Percentiles rank a stretch among this genome's conserved stretches.
Evolutionary conservation across 2,888 invertebrate species (phyloP).

Genomic region (Coenonympha arcania): DNA sequence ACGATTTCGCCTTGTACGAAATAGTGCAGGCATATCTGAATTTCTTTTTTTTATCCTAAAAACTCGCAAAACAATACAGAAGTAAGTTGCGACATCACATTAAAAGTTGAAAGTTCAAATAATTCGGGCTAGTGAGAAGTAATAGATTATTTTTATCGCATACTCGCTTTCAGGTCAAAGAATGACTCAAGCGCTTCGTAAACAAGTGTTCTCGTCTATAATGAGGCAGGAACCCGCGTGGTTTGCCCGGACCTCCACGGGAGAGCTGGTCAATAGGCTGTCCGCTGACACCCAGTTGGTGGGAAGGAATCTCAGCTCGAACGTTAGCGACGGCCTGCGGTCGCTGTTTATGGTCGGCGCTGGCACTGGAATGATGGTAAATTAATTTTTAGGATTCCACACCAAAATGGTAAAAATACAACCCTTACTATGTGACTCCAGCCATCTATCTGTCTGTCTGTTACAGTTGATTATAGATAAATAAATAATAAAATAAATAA

Average conservation of each 20-base stretch:
- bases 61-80: no score
- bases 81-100: no score
- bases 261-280: conserved; percentile 92
- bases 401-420: no score
- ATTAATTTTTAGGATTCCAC: conserved; percentile 8
- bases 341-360: conserved; percentile 89
- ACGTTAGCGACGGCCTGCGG: conserved; percentile 94
- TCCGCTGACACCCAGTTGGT: conserved; percentile 93
- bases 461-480: no score
- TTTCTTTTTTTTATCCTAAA: no score
- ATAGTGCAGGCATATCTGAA: no score
- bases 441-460: no score
- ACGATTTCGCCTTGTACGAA: no score
- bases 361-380: conserved; percentile 95
- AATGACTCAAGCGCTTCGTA: conserved; percentile 86
- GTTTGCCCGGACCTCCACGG: conserved; percentile 92
- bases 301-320: conserved; percentile 92
- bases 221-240: conserved; percentile 91
- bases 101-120: no score
- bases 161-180: conserved; percentile 79
- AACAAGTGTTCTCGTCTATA: conserved; percentile 84
- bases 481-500: no score
- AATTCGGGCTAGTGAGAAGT: background rate
- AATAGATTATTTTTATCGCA: background rate
- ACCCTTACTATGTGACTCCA: no score